Conservation (phyloP, 1,140 invertebrate genomes). For the Aphidius ervi region DNA sequence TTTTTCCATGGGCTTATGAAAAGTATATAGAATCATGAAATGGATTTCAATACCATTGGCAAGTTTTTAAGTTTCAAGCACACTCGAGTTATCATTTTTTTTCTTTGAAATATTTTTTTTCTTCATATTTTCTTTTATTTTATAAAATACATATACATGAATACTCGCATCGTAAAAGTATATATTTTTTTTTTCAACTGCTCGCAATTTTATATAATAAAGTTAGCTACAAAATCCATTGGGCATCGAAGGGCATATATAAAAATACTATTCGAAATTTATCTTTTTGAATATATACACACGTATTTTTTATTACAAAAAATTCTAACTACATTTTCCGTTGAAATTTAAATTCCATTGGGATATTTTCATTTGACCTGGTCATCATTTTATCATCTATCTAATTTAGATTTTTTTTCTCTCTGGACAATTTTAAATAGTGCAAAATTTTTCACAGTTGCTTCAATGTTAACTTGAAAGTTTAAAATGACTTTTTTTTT, state of each 20-base stretch:
- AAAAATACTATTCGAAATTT: not conserved
- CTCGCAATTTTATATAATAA: not conserved
- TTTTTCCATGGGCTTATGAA: not conserved
- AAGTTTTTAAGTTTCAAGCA: slow-evolving; percentile 8
- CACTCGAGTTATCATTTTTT: slow-evolving; percentile 1
- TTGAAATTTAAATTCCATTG: slow-evolving; percentile 8
- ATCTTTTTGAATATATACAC: not conserved
- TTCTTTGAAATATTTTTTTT: slow-evolving; percentile 1
- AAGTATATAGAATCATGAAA: slow-evolving; percentile 4
- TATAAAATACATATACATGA: too few relatives aligned
- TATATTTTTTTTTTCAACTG: not conserved
- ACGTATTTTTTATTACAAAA: not conserved
- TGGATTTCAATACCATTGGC: slow-evolving; percentile 7
- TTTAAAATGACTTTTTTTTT: too few relatives aligned
- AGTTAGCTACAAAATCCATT: not conserved
- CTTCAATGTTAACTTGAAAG: too few relatives aligned
- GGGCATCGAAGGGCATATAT: not conserved
- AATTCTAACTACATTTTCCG: not conserved
- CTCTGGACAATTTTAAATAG: not conserved
- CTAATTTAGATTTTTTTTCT: not conserved
- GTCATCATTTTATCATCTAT: not conserved
- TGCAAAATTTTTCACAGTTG: not conserved
- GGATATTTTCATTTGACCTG: not conserved
- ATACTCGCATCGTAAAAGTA: not conserved
- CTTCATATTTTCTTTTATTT: not conserved